Evolutionary conservation across 2,888 invertebrate genomes (phyloP).

Genomic region (Caenorhabditis sp.): DNA sequence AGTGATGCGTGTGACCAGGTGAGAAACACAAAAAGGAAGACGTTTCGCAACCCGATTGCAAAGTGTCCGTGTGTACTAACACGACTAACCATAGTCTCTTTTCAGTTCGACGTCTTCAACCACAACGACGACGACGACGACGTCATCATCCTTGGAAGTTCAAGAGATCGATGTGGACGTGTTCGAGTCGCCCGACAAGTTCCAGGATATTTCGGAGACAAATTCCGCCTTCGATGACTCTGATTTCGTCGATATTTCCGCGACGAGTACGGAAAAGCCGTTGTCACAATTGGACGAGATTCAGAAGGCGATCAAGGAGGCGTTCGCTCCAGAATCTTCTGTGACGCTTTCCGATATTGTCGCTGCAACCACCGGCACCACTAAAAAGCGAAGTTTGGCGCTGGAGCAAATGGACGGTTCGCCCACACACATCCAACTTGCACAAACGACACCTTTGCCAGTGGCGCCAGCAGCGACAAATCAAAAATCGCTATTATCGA

Average conservation of each 20-base stretch:
- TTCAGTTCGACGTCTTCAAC: not conserved
- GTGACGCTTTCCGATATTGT: not conserved
- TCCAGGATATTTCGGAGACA: slow-evolving; percentile 41
- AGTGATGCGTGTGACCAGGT: slow-evolving; percentile 31
- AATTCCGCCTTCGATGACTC: slow-evolving; percentile 13
- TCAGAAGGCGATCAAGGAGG: slow-evolving; percentile 28
- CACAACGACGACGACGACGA: slow-evolving; percentile 6
- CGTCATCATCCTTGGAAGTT: slow-evolving; percentile 5
- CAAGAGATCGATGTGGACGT: slow-evolving; percentile 48
- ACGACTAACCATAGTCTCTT: slow-evolving; percentile 14
- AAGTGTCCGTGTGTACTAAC: slow-evolving; percentile 24
- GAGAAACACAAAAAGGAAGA: not conserved
- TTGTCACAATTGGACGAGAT: slow-evolving; percentile 16
- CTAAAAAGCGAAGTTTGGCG: too few relatives aligned
- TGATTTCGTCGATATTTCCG: slow-evolving; percentile 24
- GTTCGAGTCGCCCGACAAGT: slow-evolving; percentile 43
- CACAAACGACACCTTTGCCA: not conserved
- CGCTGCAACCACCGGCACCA: not conserved
- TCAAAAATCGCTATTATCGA: not conserved
- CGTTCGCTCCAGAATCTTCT: not conserved
- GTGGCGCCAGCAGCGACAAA: too few relatives aligned
- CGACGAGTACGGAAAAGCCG: not conserved
- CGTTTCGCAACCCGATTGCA: not conserved
- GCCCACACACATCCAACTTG: too few relatives aligned
- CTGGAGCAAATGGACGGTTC: too few relatives aligned